Conservation (phyloP, 1,140 invertebrate species). For the Zaprionus africanus region DNA sequence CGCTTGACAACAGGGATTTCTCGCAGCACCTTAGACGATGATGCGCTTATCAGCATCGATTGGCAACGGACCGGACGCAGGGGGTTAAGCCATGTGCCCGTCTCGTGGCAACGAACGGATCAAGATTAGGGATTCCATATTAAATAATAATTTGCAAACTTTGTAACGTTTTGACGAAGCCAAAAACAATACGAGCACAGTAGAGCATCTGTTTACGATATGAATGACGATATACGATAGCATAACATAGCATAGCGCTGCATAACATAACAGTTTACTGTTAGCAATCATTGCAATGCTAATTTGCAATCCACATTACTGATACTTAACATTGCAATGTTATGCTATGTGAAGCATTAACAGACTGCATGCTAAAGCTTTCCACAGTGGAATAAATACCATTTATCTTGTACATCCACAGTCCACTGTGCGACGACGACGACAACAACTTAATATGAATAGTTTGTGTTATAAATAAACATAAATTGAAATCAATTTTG, state of each 20-base stretch:
- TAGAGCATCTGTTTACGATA: conserved; percentile 11
- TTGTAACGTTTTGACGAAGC: neutral
- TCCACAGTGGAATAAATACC: neutral
- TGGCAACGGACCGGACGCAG: conserved; percentile 29
- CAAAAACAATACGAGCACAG: conserved; percentile 17
- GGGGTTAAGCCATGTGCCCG: conserved; percentile 34
- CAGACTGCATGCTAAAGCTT: conserved; percentile 2
- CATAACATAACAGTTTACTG: neutral
- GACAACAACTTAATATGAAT: conserved; percentile 22
- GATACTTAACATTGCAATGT: neutral
- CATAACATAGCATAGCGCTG: neutral
- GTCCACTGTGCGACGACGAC: conserved; percentile 28
- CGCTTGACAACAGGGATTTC: conserved; percentile 37
- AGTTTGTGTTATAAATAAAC: conserved; percentile 27
- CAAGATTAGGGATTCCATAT: neutral
- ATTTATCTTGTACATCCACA: conserved; percentile 12
- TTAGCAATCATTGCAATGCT: neutral
- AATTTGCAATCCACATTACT: neutral
- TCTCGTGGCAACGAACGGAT: conserved; percentile 16
- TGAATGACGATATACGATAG: neutral
- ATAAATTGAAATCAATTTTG: conserved; percentile 41
- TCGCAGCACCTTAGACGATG: conserved; percentile 11
- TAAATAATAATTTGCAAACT: neutral
- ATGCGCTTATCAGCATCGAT: conserved; percentile 28
- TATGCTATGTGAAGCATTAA: conserved; percentile 20